Conservation (phyloP, 1,140 invertebrate genomes). For the Agraylea sexmaculata region DNA sequence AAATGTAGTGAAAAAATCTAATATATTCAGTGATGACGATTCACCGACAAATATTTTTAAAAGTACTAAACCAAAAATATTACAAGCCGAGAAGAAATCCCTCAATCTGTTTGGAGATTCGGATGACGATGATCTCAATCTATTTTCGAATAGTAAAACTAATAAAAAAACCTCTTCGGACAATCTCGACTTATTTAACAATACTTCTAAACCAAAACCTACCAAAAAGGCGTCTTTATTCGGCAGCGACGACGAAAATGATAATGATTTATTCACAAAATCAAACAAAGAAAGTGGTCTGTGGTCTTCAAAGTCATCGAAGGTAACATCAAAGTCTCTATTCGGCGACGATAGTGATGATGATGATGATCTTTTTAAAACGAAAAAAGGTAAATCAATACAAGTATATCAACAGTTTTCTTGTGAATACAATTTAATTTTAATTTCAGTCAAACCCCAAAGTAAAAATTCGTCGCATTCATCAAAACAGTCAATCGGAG, state of each 20-base stretch:
- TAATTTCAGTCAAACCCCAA: background rate
- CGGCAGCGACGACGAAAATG: constrained; percentile 15
- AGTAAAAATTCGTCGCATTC: background rate
- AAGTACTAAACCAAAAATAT: constrained; percentile 1
- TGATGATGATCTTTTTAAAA: constrained; percentile 16
- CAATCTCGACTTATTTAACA: too few relatives aligned
- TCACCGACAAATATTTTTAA: too few relatives aligned
- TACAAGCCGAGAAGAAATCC: constrained; percentile 4
- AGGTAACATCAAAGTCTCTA: constrained; percentile 3
- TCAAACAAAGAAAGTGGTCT: constrained; percentile 3
- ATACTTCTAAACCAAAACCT: too few relatives aligned
- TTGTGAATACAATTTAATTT: too few relatives aligned
- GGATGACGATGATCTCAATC: constrained; percentile 9
- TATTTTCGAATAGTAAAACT: constrained; percentile 8
- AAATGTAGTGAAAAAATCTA: background rate
- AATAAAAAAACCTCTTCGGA: constrained; percentile 6
- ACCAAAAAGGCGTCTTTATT: too few relatives aligned
- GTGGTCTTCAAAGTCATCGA: constrained; percentile 1
- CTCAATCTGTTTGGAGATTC: constrained; percentile 8
- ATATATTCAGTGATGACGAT: background rate
- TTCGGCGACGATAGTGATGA: constrained; percentile 10
- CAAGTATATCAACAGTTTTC: too few relatives aligned
- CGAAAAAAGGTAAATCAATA: constrained; percentile 15
- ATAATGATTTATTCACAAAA: constrained; percentile 13
- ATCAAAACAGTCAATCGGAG: background rate